Evolutionary conservation across 2,113 vertebrate genomes (phyloP), one percentile per base, ranked within the genome.

Genomic region (Percina caprodes): DNA sequence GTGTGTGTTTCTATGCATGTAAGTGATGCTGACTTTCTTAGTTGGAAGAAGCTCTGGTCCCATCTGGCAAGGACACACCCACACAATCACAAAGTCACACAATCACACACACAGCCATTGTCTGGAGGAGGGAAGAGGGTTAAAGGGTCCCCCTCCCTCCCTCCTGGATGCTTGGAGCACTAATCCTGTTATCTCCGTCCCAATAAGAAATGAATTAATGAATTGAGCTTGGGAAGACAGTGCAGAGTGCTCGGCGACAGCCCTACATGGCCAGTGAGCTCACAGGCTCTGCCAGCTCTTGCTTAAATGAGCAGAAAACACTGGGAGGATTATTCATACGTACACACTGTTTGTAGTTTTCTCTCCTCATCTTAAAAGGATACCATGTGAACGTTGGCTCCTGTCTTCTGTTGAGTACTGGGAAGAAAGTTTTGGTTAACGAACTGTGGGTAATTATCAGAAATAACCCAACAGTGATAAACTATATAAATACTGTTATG

Each of bases 201-300:
- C 90, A 92, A 94, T 91, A 93, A 95, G 92, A 93, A 93, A 94
- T 92, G 62, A 92, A 94, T 94, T 78, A 86, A 93, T 93, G 89
- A 94, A 90, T 77, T 84, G 89, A 83, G 84, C 77, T 84, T 13
- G 71, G 60, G 88, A 82, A 84, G 72, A 77, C 70, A 54, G 81
- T 63, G 84, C 74, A 68, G 70, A 71, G 77, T 52, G 84, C 73
- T 85, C 72, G 45, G 62, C n/a, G 79, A 79, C 75, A 24, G 82
- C 65, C 66, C 66, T 42, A 79, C 65, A 35, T 72, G 83, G 56
- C 77, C 84, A 73, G 84, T n/a, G 52, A 71, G 87, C 74, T 69
- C 49, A 51, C 16, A 13, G 54, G 42, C 69, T 48, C 69, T 51
- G 58, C 59, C 51, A 59, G 23, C 23, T 24, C 46, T 58, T 19